Conservation (phyloP, 2,113 vertebrate genomes). For the Oncorhynchus masou region DNA sequence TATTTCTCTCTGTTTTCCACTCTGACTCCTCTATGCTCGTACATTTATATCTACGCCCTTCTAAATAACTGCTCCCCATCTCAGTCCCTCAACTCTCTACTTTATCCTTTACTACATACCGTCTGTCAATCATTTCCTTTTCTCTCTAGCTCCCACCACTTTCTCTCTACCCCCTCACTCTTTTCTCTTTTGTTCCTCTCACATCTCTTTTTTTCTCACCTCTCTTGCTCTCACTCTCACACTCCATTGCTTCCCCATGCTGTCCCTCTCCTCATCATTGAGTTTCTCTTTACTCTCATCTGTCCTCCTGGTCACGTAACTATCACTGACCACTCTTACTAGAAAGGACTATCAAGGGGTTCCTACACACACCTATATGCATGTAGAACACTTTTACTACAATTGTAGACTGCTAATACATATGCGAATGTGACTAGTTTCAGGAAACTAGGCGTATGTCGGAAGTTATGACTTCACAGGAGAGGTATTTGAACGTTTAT, state of each 20-base stretch:
- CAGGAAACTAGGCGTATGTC: too few relatives aligned
- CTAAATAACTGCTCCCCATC: background rate
- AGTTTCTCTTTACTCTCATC: background rate
- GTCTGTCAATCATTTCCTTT: background rate
- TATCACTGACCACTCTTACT: background rate
- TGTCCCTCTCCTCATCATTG: background rate
- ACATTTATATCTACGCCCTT: too few relatives aligned
- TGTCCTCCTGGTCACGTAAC: background rate
- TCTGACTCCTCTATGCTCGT: background rate
- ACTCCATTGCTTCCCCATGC: background rate
- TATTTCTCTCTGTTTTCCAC: background rate
- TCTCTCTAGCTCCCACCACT: background rate
- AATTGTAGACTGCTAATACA: background rate
- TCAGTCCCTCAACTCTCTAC: background rate
- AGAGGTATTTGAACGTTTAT: too few relatives aligned
- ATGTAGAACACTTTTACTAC: background rate
- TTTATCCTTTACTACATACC: background rate
- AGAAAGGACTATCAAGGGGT: background rate
- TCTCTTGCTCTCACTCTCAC: background rate
- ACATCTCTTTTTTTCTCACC: background rate
- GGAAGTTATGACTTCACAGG: too few relatives aligned
- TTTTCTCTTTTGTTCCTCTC: background rate
- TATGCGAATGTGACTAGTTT: too few relatives aligned
- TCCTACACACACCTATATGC: background rate
- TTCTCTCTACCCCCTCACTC: background rate